A percentile compares a stretch with the other conserved stretches of the same genome.
These are phyloP conservation scores for Drosophila lini DNA, from an alignment of 1,140 invertebrate species.

Conservation along the genomic window DNA sequence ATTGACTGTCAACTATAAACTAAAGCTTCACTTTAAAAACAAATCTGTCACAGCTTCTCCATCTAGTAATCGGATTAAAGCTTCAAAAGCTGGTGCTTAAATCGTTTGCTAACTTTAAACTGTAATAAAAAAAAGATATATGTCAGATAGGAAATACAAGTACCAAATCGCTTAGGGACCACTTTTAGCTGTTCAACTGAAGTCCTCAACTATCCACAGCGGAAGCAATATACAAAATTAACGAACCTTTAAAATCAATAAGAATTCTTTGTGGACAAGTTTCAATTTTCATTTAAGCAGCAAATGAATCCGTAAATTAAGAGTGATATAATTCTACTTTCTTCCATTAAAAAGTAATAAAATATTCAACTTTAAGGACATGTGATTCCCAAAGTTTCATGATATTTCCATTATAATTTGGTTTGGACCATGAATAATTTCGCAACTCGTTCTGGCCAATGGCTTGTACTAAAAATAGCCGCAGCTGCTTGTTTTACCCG, in stretches of 20 bases:
- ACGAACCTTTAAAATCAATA: slow-evolving; percentile 4
- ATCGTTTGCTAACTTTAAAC: not conserved
- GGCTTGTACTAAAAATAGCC: slow-evolving; percentile 31
- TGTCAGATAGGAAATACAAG: not conserved
- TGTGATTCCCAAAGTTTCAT: not conserved
- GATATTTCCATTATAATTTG: not conserved
- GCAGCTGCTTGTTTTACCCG: slow-evolving; percentile 4
- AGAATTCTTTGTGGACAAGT: not conserved
- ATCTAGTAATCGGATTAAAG: slow-evolving; percentile 1
- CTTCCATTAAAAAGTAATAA: not conserved
- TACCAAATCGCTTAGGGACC: not conserved
- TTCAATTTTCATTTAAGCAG: not conserved
- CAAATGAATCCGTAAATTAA: not conserved
- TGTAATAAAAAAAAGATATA: not conserved
- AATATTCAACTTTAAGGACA: slow-evolving; percentile 1
- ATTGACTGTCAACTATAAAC: not conserved
- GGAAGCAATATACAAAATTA: not conserved
- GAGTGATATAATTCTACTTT: not conserved
- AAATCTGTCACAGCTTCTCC: not conserved
- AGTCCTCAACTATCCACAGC: not conserved
- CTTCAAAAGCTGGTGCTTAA: not conserved
- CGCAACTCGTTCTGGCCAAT: not conserved
- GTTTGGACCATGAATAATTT: not conserved
- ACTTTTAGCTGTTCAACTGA: not conserved
- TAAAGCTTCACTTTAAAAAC: not conserved